Percentiles rank a stretch among this genome's conserved stretches.
These are phyloP conservation scores for Criorhina ranunculi DNA, from an alignment of 2,888 invertebrate species.

Conservation along the genomic window DNA sequence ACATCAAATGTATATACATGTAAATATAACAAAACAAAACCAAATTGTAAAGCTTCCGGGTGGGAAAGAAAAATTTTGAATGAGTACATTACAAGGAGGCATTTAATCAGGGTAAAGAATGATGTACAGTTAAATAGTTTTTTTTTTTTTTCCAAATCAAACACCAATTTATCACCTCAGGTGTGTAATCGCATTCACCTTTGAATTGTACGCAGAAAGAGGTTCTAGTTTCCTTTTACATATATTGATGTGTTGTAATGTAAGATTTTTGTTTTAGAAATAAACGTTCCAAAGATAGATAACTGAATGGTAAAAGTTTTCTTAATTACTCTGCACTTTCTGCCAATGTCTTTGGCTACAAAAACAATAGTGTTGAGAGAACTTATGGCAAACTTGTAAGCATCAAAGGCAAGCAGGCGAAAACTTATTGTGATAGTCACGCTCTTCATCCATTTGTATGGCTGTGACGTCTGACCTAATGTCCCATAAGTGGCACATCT, in stretches of 20 bases:
- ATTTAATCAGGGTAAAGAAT: conserved; percentile 63
- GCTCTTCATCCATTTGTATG: too few relatives aligned
- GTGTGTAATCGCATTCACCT: conserved; percentile 37
- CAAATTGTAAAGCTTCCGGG: conserved; percentile 8
- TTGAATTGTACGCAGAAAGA: conserved; percentile 33
- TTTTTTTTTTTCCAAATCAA: conserved; percentile 32
- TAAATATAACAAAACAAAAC: conserved; percentile 35
- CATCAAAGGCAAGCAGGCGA: too few relatives aligned
- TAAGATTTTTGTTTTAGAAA: conserved; percentile 49
- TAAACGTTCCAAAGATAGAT: conserved; percentile 73
- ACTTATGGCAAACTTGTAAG: too few relatives aligned
- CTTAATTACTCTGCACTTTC: too few relatives aligned
- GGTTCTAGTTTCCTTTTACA: conserved; percentile 25
- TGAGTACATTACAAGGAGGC: conserved; percentile 31
- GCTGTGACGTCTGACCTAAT: too few relatives aligned
- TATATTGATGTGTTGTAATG: conserved; percentile 57
- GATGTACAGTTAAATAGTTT: conserved; percentile 29
- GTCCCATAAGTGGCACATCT: too few relatives aligned
- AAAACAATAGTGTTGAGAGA: too few relatives aligned
- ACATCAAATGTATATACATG: conserved; percentile 56
- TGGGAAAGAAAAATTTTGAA: conserved; percentile 8
- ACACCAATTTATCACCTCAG: conserved; percentile 61
- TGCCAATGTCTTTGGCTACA: too few relatives aligned
- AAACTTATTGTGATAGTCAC: too few relatives aligned
- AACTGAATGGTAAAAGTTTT: conserved; percentile 18